Evolutionary conservation across 2,888 invertebrate genomes (phyloP).

Genomic region (Loripinus fragilis): DNA sequence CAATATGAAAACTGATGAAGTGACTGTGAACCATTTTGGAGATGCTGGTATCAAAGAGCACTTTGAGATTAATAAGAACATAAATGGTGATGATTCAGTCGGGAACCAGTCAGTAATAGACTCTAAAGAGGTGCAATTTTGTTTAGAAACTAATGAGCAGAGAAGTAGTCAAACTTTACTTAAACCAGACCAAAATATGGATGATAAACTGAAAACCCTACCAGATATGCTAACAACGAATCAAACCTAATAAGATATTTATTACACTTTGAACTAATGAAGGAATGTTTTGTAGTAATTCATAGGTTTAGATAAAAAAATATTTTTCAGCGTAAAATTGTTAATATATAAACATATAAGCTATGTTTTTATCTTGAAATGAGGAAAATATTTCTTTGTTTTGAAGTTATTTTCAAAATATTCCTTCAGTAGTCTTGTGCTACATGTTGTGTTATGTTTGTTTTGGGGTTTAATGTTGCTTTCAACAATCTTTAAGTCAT

Average conservation of each 20-base stretch:
- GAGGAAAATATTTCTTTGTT: too few species aligned
- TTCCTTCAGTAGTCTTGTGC: background rate
- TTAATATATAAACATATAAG: too few species aligned
- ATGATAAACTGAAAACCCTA: background rate
- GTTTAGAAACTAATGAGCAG: background rate
- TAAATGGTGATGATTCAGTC: background rate
- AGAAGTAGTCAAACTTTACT: background rate
- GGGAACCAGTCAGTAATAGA: background rate
- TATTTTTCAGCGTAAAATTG: too few species aligned
- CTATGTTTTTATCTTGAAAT: too few species aligned
- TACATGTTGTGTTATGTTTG: too few species aligned
- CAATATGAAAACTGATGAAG: constrained; percentile 29
- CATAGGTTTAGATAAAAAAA: too few species aligned
- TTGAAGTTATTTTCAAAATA: too few species aligned
- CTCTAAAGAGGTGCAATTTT: background rate
- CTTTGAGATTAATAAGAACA: background rate
- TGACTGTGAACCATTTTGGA: constrained; percentile 10
- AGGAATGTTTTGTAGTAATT: too few species aligned
- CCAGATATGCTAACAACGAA: background rate
- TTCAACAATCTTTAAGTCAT: too few species aligned
- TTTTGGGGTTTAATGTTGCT: too few species aligned
- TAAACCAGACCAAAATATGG: background rate
- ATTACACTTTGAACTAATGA: background rate
- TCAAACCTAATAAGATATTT: background rate
- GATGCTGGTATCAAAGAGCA: background rate